These are phyloP conservation scores for Salmo trutta DNA, from an alignment of 2,797 vertebrate species.

Conservation along the genomic window DNA sequence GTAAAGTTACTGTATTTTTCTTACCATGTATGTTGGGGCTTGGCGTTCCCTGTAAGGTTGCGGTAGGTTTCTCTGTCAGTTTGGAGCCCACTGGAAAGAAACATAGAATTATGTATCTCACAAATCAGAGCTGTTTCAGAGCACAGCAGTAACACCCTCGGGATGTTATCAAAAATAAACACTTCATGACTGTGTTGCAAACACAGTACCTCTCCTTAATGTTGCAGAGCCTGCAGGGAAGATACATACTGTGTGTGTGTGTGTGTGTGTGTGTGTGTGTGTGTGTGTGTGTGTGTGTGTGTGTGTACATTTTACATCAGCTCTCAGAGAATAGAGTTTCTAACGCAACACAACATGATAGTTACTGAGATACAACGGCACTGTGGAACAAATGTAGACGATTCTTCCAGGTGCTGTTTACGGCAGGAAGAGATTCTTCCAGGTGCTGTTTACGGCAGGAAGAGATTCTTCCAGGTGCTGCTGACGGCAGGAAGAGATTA, in stretches of 20 bases:
- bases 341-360: too few species aligned
- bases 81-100: constrained; percentile 87
- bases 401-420: too few species aligned
- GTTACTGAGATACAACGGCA: too few species aligned
- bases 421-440: too few species aligned
- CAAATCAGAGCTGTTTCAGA: constrained; percentile 39
- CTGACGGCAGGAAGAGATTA: too few species aligned
- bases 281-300: neutral
- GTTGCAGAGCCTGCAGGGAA: neutral
- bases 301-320: neutral
- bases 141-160: constrained; percentile 29
- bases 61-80: constrained; percentile 88
- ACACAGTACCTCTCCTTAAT: constrained; percentile 23
- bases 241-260: neutral
- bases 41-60: constrained; percentile 84
- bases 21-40: constrained; percentile 93
- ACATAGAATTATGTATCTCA: constrained; percentile 60
- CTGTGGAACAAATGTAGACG: too few species aligned
- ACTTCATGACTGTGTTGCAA: constrained; percentile 17
- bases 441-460: too few species aligned
- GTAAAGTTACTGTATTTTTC: constrained; percentile 41
- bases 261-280: constrained; percentile 3
- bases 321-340: neutral
- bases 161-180: constrained; percentile 37
- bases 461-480: too few species aligned